A percentile compares a stretch with the other conserved stretches of the same genome.
Conservation (phyloP, 1,140 invertebrate genomes). For the Dreissena rostriformis region DNA sequence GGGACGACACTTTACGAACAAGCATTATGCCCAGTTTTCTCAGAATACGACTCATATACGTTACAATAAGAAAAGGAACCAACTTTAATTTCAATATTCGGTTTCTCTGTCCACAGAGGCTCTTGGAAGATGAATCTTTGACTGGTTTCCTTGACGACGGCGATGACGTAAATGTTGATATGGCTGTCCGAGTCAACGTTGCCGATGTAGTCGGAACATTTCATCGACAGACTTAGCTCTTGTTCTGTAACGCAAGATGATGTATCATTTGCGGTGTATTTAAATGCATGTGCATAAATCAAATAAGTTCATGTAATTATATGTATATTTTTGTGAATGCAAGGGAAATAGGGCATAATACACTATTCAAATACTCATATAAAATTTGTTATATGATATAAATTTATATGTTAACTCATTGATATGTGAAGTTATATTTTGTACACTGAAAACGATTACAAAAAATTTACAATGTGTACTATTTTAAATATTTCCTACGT, state of each 20-base stretch:
- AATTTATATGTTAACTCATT: no score
- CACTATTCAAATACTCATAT: no score
- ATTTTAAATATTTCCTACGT: no score
- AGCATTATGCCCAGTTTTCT: no score
- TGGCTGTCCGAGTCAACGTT: conserved; percentile 72
- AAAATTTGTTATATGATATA: no score
- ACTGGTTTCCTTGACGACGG: conserved; percentile 70
- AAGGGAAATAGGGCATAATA: no score
- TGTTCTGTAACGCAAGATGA: conserved; percentile 60
- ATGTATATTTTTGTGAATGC: neutral
- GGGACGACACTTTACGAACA: no score
- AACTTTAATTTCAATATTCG: conserved; percentile 75
- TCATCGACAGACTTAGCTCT: conserved; percentile 60
- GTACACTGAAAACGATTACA: no score
- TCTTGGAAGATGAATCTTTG: conserved; percentile 71
- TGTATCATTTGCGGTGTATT: neutral
- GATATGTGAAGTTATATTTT: no score
- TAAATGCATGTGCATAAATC: neutral
- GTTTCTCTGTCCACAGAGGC: conserved; percentile 72
- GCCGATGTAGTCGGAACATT: conserved; percentile 72
- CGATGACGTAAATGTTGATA: conserved; percentile 71
- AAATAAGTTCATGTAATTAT: neutral
- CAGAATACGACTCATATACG: no score
- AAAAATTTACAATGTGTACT: no score
- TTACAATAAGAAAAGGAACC: no score